Base-by-base conservation (phyloP, 2,797 vertebrate species). In the Gymnothorax javanicus region DNA sequence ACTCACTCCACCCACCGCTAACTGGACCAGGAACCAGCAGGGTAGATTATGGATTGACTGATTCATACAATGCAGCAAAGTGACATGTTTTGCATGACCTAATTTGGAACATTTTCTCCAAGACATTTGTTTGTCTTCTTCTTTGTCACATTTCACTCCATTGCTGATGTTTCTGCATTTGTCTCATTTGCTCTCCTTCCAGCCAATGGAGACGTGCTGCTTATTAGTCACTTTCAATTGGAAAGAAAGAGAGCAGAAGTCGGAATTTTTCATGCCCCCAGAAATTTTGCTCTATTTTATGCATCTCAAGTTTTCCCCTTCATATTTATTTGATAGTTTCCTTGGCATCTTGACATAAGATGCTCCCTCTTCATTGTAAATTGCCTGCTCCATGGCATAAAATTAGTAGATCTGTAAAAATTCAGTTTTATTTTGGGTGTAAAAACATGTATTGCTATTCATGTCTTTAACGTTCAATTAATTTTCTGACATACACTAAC, bases 401-500 rank as follows among this genome's bases (percentile, higher is more conserved):
- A 79, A 17, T 33, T 77, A 4, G 7, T 12, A 20, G 33, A 77
- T 50, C 73, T 33, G 43, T 79, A 23, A 23, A 12, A 54, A 54
- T 54, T 54, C 7, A 7, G 23, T 54, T 20, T 54, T 7, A 3
- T 54, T 73, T 50, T 17, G 86, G 75, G 81, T 86, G 84, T 1
- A 90, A 88, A 88, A 79, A 75, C 84, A 27, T 91, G 88, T 7
- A 3, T 89, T 88, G 90, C 43, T 86, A 81, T 79, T 91, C 91
- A 87, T 23, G 43, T 69, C 8, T 87, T 62, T 89, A 81, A 86
- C 88, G 50, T 85, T 71, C 90, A 89, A 91, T 93, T 91, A 86
- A 77, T 86, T 27, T 88, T 69, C 7, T 86, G 27, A 75, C 9
- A 0, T 57, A 43, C 33, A 43, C 33, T 43, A 43, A 43, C 33